Base-by-base conservation (phyloP, 2,888 invertebrate genomes). In the Ferrisia virgata region DNA sequence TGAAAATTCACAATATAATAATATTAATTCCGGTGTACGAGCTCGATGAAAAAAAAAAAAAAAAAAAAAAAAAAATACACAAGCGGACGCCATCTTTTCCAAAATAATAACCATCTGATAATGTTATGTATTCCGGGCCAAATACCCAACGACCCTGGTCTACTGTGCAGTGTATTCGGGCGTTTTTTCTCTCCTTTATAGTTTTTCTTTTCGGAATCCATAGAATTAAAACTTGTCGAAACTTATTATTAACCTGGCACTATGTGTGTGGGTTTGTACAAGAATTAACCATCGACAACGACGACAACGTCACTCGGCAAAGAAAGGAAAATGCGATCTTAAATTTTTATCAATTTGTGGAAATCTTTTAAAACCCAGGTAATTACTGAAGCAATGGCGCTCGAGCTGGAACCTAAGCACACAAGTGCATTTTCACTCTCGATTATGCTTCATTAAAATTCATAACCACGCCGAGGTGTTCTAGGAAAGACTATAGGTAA, bases 21-120 rank as follows among this genome's bases (percentile, higher is more conserved):
- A 36, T 81, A 47, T 80, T 25, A 81, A 81, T 36, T 39, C 25
- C 25, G 53, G 47, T 33, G 58, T 40, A 28, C 43, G 80, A 80
- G 47, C 53, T 22, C 53, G 81, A 81, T 81, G n/a, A 81, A 81
- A 81, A 80, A 80, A 79, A 81, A 36, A 81, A 81, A 81, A 81
- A 80, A 80, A 79, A 81, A 36, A 81, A 81, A 81, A 81, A 80
- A 80, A 79, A 81, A 36, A 81, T 18, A 64, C 33, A 31, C 43
- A 53, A 28, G 33, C 80, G 15, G 58, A 58, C 81, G 81, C 81
- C 81, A 81, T 81, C 81, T 81, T 81, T 81, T 22, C 33, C 72
- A 58, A 81, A 53, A 81, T 81, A 81, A 81, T 81, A 81, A 81
- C 53, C 81, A 81, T 81, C 81, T 64, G 81, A 81, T 81, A 81